These are phyloP conservation scores for Chydorus sphaericus DNA, from an alignment of 2,888 invertebrate genomes.

Conservation along the genomic window DNA sequence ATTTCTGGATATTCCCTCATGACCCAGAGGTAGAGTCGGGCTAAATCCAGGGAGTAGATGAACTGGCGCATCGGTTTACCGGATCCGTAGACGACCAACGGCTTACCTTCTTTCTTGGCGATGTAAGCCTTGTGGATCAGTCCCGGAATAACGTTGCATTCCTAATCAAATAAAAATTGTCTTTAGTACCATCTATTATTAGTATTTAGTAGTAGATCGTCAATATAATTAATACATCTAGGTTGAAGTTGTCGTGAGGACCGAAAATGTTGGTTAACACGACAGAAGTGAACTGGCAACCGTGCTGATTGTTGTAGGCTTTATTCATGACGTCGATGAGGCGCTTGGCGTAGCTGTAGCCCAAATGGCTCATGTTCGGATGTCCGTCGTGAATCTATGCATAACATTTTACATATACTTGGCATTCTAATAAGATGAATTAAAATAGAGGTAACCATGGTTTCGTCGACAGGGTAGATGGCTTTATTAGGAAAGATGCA, in stretches of 20 bases:
- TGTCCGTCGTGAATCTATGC: conserved; percentile 90
- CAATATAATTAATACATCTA: conserved; percentile 43
- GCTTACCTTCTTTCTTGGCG: conserved; percentile 40
- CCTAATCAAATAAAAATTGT: conserved; percentile 14
- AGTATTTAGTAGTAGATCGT: no score
- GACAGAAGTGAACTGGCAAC: conserved; percentile 71
- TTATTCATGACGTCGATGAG: conserved; percentile 83
- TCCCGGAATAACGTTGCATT: conserved; percentile 51
- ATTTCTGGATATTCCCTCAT: conserved; percentile 70
- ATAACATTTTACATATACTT: conserved; percentile 23
- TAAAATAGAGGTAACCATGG: conserved; percentile 57
- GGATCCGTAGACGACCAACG: conserved; percentile 69
- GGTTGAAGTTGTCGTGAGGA: conserved; percentile 84
- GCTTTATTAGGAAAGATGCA: conserved; percentile 98
- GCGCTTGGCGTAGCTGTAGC: conserved; percentile 95
- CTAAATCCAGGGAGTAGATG: conserved; percentile 89
- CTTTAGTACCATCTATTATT: not conserved
- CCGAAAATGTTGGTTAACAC: conserved; percentile 98
- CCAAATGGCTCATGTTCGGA: conserved; percentile 92
- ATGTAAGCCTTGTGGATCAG: conserved; percentile 72
- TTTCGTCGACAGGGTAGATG: conserved; percentile 92
- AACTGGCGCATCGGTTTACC: conserved; percentile 91
- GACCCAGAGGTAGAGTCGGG: conserved; percentile 80
- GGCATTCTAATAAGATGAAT: not conserved
- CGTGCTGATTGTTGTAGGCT: conserved; percentile 51